A percentile compares a stretch with the other conserved stretches of the same genome.
These are phyloP conservation scores for Micromys minutus DNA, from an alignment of 2,113 vertebrate genomes.

Conservation along the genomic window DNA sequence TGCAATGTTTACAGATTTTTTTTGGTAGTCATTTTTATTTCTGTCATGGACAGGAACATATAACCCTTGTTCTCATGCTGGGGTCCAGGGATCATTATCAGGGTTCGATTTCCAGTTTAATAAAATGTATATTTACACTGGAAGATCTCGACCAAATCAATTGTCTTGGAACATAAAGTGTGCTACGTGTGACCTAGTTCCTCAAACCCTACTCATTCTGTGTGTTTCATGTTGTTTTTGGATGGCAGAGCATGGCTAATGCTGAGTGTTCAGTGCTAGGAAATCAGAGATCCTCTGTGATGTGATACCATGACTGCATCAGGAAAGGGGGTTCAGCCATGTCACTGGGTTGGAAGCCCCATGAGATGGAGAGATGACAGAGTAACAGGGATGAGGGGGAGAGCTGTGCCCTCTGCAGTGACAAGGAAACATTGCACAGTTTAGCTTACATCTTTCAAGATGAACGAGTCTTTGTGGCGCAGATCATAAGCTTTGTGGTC, in stretches of 20 bases:
- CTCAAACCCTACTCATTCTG: background rate
- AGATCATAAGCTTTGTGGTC: background rate
- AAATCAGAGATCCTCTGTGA: background rate
- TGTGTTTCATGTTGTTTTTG: background rate
- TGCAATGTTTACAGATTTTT: background rate
- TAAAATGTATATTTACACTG: constrained; percentile 49
- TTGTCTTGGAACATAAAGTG: constrained; percentile 32
- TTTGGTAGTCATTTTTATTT: constrained; percentile 41
- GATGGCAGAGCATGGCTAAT: background rate
- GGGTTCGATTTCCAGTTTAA: constrained; percentile 51
- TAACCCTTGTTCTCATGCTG: background rate
- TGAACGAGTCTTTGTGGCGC: background rate
- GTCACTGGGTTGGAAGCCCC: background rate
- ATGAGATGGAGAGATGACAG: background rate
- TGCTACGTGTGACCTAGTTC: constrained; percentile 4
- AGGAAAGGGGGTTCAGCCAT: background rate
- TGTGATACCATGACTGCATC: background rate
- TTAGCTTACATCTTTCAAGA: background rate
- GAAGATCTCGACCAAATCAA: constrained; percentile 31
- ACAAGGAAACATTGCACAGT: background rate
- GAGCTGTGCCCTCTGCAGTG: background rate
- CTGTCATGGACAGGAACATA: constrained; percentile 42
- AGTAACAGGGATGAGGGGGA: background rate
- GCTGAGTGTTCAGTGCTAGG: background rate
- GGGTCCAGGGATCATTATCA: constrained; percentile 16